Evolutionary conservation across 2,888 invertebrate species (phyloP).

Genomic region (Acanthosepion esculentum): DNA sequence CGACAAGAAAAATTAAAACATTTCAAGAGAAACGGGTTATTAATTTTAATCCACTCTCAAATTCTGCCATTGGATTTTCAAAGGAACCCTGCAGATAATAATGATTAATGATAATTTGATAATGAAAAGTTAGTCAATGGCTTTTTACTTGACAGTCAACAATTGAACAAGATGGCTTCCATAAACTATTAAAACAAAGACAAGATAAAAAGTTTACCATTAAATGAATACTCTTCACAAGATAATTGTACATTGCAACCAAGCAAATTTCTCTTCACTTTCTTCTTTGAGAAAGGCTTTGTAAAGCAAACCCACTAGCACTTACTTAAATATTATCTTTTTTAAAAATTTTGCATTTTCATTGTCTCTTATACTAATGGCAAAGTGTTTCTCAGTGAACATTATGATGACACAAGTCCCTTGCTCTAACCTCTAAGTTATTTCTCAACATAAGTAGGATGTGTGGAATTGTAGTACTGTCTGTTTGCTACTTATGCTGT

Average conservation of each 20-base stretch:
- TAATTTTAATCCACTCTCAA: neutral
- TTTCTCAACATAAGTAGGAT: too few species aligned
- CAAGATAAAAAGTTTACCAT: neutral
- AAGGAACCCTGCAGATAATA: neutral
- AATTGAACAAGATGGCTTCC: neutral
- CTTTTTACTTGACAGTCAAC: neutral
- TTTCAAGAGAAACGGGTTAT: neutral
- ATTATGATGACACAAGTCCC: too few species aligned
- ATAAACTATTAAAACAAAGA: neutral
- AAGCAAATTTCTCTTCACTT: neutral
- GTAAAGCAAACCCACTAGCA: neutral
- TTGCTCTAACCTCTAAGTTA: too few species aligned
- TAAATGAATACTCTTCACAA: neutral
- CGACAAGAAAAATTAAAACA: neutral
- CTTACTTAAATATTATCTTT: too few species aligned
- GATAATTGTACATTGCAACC: neutral
- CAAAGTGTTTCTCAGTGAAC: too few species aligned
- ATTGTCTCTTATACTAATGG: too few species aligned
- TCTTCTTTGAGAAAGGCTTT: neutral
- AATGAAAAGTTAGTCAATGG: too few species aligned
- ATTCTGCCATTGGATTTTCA: neutral
- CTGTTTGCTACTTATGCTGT: too few species aligned
- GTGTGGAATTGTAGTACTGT: too few species aligned
- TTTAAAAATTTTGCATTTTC: too few species aligned
- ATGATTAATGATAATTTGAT: neutral